Evolutionary conservation across 1,140 invertebrate genomes (phyloP).

Genomic region (Kradibia gibbosae): DNA sequence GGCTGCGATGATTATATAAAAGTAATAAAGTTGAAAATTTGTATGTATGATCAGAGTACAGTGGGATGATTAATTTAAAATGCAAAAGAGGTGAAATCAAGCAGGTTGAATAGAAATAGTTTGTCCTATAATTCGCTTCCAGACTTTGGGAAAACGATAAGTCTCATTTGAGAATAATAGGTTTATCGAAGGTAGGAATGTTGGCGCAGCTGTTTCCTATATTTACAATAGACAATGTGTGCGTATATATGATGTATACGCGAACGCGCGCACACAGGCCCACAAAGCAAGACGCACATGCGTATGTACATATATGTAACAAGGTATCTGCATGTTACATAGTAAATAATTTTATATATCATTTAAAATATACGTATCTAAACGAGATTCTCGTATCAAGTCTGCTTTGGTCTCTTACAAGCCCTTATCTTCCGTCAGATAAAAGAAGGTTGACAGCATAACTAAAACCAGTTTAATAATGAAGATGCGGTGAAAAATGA

Average conservation of each 20-base stretch:
- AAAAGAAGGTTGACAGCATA: constrained; percentile 4
- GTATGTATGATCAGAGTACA: neutral
- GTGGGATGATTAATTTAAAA: neutral
- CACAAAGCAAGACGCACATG: too few species aligned
- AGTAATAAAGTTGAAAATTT: neutral
- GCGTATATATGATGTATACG: too few species aligned
- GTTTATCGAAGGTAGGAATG: neutral
- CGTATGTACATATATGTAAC: neutral
- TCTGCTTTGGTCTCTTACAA: neutral
- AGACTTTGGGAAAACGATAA: neutral
- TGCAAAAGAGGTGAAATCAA: neutral
- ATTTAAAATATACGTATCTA: neutral
- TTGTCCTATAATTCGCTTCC: neutral
- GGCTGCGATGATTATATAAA: neutral
- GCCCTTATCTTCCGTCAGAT: neutral
- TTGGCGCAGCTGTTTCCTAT: neutral
- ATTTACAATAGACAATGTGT: neutral
- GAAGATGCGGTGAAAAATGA: constrained; percentile 15
- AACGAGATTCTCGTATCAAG: neutral
- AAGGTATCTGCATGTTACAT: neutral
- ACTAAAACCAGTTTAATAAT: constrained; percentile 13
- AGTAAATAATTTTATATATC: constrained; percentile 5
- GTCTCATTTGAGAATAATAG: neutral
- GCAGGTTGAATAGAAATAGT: neutral
- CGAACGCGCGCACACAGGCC: too few species aligned